phyloP scores from a whole-genome alignment of 2,113 vertebrate species.

The Dasypus novemcinctus region DNA sequence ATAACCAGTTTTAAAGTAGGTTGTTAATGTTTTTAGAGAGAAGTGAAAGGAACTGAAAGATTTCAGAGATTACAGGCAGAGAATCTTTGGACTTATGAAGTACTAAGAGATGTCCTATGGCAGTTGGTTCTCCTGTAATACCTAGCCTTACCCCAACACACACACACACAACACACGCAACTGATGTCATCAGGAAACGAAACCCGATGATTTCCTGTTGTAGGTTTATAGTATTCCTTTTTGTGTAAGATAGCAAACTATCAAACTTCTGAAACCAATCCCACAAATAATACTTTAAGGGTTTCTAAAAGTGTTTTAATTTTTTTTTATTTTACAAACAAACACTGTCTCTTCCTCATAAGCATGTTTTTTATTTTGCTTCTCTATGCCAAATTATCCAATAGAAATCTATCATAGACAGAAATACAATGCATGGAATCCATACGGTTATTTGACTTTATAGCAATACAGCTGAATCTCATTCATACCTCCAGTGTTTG shows the following conservation, averaged over 20 bases:
- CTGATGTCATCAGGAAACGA: not conserved
- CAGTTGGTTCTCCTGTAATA: not conserved
- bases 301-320: not conserved
- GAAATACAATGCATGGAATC: not conserved
- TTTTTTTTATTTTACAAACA: not conserved
- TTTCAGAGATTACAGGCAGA: not conserved
- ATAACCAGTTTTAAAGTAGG: not conserved
- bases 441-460: not conserved
- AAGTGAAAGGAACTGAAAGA: not conserved
- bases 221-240: not conserved
- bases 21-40: not conserved
- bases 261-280: not conserved
- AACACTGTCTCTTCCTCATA: too few relatives aligned
- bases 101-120: not conserved
- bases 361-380: not conserved
- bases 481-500: not conserved
- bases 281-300: not conserved
- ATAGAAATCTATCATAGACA: not conserved
- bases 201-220: not conserved
- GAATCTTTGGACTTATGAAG: not conserved
- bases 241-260: not conserved
- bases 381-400: conserved; percentile 30
- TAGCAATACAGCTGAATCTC: conserved; percentile 1
- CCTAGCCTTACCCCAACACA: not conserved
- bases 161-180: not conserved